Conservation (phyloP, 92 coral and sea anemone genomes). For the Porites evermanni region DNA sequence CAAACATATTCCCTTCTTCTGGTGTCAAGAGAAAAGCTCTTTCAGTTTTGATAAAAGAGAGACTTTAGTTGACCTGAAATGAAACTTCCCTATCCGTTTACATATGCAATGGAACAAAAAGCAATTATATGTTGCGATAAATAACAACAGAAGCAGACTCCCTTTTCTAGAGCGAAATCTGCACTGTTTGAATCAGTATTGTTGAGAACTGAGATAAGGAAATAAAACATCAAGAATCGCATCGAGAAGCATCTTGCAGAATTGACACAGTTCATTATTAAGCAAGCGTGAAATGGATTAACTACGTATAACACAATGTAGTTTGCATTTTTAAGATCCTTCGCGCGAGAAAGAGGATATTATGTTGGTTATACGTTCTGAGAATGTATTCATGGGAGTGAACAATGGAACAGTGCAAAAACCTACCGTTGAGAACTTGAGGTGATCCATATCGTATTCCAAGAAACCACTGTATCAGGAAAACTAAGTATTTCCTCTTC, state of each 20-base stretch:
- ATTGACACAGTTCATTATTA: background rate
- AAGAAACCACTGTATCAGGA: background rate
- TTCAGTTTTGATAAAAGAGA: background rate
- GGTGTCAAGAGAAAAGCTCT: too few species aligned
- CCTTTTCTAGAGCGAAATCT: background rate
- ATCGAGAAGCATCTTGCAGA: background rate
- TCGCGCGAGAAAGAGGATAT: background rate
- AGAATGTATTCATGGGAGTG: background rate
- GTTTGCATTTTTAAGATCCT: too few species aligned
- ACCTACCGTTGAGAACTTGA: constrained; percentile 7
- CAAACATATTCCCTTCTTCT: too few species aligned
- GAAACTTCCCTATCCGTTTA: too few species aligned
- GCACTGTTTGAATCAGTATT: too few species aligned
- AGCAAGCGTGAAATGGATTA: background rate
- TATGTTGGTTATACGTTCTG: background rate
- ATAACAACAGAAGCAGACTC: background rate
- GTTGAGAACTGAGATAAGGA: background rate
- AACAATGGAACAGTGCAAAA: background rate
- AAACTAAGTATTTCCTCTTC: background rate
- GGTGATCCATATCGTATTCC: background rate
- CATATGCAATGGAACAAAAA: too few species aligned
- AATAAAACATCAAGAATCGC: background rate
- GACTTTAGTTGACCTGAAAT: background rate
- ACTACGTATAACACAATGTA: background rate
- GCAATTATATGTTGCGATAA: too few species aligned